These are phyloP conservation scores for Cydia splendana DNA, from an alignment of 1,140 invertebrate genomes.

Conservation along the genomic window DNA sequence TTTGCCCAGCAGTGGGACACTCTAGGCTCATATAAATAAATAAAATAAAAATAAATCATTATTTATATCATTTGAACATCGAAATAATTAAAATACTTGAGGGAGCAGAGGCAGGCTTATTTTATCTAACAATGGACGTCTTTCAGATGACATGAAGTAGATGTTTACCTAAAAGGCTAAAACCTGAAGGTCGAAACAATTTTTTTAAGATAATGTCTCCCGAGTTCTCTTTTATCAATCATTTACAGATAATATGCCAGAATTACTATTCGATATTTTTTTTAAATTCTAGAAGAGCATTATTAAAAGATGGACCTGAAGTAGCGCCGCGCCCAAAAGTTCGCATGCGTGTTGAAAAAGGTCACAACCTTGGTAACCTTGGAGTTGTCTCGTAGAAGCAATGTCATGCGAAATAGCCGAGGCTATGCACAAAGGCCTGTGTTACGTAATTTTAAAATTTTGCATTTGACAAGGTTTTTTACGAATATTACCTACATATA, in stretches of 20 bases:
- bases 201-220: too few relatives aligned
- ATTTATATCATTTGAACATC: too few relatives aligned
- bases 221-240: background rate
- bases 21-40: too few relatives aligned
- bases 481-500: too few relatives aligned
- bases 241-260: background rate
- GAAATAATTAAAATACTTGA: too few relatives aligned
- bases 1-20: too few relatives aligned
- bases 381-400: slow-evolving; percentile 14
- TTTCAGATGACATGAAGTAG: too few relatives aligned
- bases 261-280: background rate
- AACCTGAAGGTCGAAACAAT: too few relatives aligned
- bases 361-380: slow-evolving; percentile 4
- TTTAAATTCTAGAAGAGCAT: background rate
- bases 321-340: background rate
- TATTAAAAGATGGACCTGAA: background rate
- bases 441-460: background rate
- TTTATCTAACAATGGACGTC: too few relatives aligned
- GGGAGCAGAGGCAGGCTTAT: too few relatives aligned
- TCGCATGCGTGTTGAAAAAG: slow-evolving; percentile 2
- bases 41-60: too few relatives aligned
- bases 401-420: slow-evolving; percentile 10
- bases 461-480: background rate
- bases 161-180: too few relatives aligned
- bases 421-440: background rate